A percentile compares a stretch with the other conserved stretches of the same genome.
Conservation (phyloP, 2,797 vertebrate genomes). For the Manis crassicaudata region DNA sequence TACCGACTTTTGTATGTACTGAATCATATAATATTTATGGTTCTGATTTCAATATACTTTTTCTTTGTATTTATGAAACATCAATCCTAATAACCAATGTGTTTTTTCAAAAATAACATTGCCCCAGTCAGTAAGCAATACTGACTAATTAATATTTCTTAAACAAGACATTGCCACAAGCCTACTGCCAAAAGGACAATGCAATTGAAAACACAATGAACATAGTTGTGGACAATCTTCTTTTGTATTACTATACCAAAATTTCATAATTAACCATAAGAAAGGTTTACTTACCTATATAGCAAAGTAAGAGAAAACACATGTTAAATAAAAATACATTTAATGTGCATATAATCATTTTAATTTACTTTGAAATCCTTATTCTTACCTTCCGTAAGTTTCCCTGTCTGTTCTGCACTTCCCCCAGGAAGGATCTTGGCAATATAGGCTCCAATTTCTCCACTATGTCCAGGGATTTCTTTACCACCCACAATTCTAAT, state of each 20-base stretch:
- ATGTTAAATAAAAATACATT: neutral
- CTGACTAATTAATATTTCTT: neutral
- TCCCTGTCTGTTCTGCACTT: slow-evolving; percentile 94
- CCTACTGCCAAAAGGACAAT: slow-evolving; percentile 48
- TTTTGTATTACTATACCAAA: neutral
- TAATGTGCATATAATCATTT: neutral
- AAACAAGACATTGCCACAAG: neutral
- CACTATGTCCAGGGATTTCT: slow-evolving; percentile 94
- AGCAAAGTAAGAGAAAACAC: neutral
- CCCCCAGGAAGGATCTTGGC: slow-evolving; percentile 95
- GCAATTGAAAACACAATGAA: slow-evolving; percentile 45
- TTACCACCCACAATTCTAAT: slow-evolving; percentile 97
- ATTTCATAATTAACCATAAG: neutral
- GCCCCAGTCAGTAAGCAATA: neutral
- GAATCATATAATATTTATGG: neutral
- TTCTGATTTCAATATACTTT: neutral
- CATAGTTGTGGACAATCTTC: neutral
- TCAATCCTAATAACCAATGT: neutral
- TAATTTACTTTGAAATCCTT: slow-evolving; percentile 29
- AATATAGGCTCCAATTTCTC: slow-evolving; percentile 97
- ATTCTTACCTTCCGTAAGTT: slow-evolving; percentile 94
- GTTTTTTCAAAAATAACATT: neutral
- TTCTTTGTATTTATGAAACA: neutral
- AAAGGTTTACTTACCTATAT: neutral
- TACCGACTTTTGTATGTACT: neutral